A percentile compares a stretch with the other conserved stretches of the same genome.
These are phyloP conservation scores for Drosophila kambysellisi DNA, from an alignment of 2,888 invertebrate genomes.

Conservation along the genomic window DNA sequence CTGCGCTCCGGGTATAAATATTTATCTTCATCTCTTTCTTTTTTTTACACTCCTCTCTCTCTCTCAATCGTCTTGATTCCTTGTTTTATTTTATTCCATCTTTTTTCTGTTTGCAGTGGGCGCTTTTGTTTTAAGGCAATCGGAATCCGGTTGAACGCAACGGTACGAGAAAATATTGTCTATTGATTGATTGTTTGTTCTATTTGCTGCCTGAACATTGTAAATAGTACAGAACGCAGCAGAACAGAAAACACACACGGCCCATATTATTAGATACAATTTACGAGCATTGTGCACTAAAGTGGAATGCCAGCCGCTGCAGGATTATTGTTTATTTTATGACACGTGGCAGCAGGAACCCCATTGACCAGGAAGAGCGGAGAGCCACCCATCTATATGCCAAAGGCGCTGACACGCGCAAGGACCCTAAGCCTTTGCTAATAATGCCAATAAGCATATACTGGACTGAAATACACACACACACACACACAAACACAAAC, in stretches of 20 bases:
- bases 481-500: constrained; percentile 2
- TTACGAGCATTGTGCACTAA: constrained; percentile 74
- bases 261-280: constrained; percentile 80
- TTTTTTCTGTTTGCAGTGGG: constrained; percentile 46
- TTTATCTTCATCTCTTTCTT: constrained; percentile 67
- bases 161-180: constrained; percentile 72
- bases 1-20: constrained; percentile 79
- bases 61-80: constrained; percentile 53
- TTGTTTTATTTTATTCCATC: constrained; percentile 29
- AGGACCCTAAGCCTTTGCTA: constrained; percentile 73
- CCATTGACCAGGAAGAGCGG: neutral
- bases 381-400: constrained; percentile 22
- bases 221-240: constrained; percentile 41
- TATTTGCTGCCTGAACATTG: constrained; percentile 58
- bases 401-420: constrained; percentile 72
- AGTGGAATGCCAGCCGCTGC: constrained; percentile 78
- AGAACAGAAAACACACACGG: constrained; percentile 45
- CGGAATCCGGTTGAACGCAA: constrained; percentile 71
- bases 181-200: constrained; percentile 81
- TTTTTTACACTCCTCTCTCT: constrained; percentile 23
- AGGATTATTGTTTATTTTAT: constrained; percentile 81
- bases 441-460: constrained; percentile 71
- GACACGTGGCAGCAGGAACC: constrained; percentile 66
- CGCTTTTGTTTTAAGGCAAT: constrained; percentile 78
- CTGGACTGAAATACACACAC: constrained; percentile 24